A percentile compares a stretch with the other conserved stretches of the same genome.
These are phyloP conservation scores for Sander vitreus DNA, from an alignment of 2,113 vertebrate species.

Conservation along the genomic window DNA sequence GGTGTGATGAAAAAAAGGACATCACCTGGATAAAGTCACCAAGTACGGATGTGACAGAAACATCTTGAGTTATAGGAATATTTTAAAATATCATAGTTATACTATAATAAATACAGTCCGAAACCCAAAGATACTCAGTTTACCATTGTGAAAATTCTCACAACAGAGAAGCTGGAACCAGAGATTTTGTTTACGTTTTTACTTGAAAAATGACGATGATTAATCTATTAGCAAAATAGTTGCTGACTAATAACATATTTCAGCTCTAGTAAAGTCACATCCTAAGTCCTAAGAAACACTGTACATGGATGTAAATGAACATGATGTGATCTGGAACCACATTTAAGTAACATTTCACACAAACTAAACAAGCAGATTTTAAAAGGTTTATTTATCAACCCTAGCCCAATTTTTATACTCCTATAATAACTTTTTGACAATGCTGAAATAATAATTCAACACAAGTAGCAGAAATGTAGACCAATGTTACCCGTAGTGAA, in stretches of 20 bases:
- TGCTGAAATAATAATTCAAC: background rate
- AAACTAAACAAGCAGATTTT: background rate
- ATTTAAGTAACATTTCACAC: background rate
- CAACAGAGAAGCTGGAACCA: background rate
- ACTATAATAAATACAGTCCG: background rate
- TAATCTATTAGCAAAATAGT: background rate
- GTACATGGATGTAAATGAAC: background rate
- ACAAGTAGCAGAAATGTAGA: background rate
- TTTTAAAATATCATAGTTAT: background rate
- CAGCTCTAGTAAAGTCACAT: background rate
- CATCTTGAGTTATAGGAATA: background rate
- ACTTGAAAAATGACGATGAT: background rate
- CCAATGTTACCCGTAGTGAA: background rate
- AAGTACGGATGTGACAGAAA: background rate
- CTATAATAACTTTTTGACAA: background rate
- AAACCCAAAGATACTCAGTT: background rate
- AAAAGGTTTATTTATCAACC: background rate
- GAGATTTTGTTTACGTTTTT: background rate
- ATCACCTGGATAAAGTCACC: background rate
- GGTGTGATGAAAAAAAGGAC: background rate
- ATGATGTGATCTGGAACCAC: background rate
- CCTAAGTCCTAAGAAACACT: background rate
- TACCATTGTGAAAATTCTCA: background rate
- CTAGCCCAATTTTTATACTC: background rate
- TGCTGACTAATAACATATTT: background rate